A percentile compares a stretch with the other conserved stretches of the same genome.
These are phyloP conservation scores for Pachypsylla venusta DNA, from an alignment of 1,140 invertebrate genomes.

Conservation along the genomic window DNA sequence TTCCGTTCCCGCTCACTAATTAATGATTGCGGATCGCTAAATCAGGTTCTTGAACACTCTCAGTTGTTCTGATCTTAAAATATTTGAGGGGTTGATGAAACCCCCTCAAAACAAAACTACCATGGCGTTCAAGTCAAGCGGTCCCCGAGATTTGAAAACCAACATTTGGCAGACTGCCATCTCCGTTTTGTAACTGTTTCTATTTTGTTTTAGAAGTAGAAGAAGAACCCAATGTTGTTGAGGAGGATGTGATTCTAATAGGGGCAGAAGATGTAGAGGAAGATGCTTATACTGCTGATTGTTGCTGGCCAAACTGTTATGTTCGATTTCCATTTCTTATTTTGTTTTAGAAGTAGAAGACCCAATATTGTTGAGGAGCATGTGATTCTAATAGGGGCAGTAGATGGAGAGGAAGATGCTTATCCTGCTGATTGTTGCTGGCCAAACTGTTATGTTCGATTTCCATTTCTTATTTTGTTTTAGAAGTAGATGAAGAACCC, in stretches of 20 bases:
- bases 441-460: conserved; percentile 69
- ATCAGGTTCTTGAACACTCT: no score
- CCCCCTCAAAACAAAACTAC: no score
- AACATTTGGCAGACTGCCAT: no score
- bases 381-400: conserved; percentile 40
- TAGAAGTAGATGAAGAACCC: conserved; percentile 12
- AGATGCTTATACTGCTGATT: conserved; percentile 76
- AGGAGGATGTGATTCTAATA: conserved; percentile 40
- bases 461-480: conserved; percentile 75
- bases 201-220: not conserved
- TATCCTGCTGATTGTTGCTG: conserved; percentile 88
- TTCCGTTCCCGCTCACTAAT: no score
- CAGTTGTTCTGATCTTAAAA: no score
- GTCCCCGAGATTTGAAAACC: no score
- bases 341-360: conserved; percentile 1
- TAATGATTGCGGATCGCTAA: no score
- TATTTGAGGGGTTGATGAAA: no score
- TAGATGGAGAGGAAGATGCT: conserved; percentile 54
- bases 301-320: conserved; percentile 81
- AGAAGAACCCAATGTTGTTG: conserved; percentile 26
- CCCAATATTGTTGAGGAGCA: conserved; percentile 32
- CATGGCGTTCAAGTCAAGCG: no score
- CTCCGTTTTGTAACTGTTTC: no score
- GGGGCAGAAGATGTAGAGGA: conserved; percentile 48
- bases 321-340: conserved; percentile 63